phyloP scores from a whole-genome alignment of 2,888 invertebrate genomes.

The Dynastes grantii region DNA sequence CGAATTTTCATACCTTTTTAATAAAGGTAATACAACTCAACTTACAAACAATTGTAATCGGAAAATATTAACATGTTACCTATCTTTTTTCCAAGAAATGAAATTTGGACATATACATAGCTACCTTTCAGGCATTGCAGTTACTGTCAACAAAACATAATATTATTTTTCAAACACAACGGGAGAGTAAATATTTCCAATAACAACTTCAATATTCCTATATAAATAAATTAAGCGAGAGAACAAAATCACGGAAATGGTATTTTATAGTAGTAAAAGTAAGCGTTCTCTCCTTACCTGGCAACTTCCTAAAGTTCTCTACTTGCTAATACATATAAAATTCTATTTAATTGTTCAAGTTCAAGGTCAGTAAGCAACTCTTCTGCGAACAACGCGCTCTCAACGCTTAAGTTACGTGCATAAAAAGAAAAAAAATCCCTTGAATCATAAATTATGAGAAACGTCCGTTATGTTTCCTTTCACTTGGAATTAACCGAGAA shows the following conservation, averaged over 20 bases:
- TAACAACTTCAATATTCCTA: not conserved
- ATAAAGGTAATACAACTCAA: too few species aligned
- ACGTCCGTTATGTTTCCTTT: slow-evolving; percentile 28
- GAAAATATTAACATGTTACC: too few species aligned
- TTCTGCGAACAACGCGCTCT: slow-evolving; percentile 22
- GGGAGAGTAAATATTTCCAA: too few species aligned
- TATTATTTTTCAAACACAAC: too few species aligned
- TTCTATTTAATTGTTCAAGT: slow-evolving; percentile 35
- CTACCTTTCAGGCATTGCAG: too few species aligned
- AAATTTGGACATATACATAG: too few species aligned
- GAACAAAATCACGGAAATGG: not conserved
- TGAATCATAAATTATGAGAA: slow-evolving; percentile 23
- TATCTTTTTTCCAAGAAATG: too few species aligned
- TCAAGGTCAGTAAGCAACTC: slow-evolving; percentile 31
- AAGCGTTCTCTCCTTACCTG: not conserved
- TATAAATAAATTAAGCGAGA: too few species aligned
- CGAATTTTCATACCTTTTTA: too few species aligned
- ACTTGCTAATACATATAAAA: not conserved
- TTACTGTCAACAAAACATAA: too few species aligned
- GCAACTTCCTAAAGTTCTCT: not conserved
- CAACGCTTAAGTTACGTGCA: slow-evolving; percentile 9
- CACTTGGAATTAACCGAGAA: slow-evolving; percentile 10
- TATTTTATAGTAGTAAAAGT: not conserved
- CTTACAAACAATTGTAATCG: too few species aligned
- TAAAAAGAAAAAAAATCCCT: slow-evolving; percentile 9